These are phyloP conservation scores for Drosophila fungiperda DNA, from an alignment of 2,888 invertebrate species.

Conservation along the genomic window DNA sequence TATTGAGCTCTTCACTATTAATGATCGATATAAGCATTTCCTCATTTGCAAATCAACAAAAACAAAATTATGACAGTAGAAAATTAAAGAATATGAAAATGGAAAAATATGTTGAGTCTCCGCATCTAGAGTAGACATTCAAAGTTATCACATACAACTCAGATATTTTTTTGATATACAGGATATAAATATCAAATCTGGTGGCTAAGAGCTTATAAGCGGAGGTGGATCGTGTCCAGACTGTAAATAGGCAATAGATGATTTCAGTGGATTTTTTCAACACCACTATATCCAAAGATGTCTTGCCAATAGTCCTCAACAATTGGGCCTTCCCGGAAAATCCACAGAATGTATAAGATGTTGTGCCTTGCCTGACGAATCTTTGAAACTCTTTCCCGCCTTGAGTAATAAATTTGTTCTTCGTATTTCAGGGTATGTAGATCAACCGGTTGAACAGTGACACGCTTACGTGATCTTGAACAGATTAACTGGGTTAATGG, in stretches of 20 bases:
- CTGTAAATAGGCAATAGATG: neutral
- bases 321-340: neutral
- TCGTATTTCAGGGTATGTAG: neutral
- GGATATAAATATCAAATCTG: neutral
- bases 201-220: neutral
- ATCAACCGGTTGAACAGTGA: neutral
- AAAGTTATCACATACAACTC: neutral
- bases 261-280: neutral
- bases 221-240: neutral
- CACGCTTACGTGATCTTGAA: neutral
- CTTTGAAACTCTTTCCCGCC: neutral
- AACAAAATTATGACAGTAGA: neutral
- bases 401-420: neutral
- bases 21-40: neutral
- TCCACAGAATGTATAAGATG: neutral
- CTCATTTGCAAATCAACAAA: neutral
- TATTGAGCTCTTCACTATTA: neutral
- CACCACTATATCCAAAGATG: neutral
- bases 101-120: neutral
- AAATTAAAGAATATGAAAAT: neutral
- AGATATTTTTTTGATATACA: neutral
- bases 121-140: neutral
- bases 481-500: neutral
- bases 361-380: neutral
- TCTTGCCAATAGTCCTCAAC: neutral